These are phyloP conservation scores for Temnothorax longispinosus DNA, from an alignment of 1,140 invertebrate species.

Conservation along the genomic window DNA sequence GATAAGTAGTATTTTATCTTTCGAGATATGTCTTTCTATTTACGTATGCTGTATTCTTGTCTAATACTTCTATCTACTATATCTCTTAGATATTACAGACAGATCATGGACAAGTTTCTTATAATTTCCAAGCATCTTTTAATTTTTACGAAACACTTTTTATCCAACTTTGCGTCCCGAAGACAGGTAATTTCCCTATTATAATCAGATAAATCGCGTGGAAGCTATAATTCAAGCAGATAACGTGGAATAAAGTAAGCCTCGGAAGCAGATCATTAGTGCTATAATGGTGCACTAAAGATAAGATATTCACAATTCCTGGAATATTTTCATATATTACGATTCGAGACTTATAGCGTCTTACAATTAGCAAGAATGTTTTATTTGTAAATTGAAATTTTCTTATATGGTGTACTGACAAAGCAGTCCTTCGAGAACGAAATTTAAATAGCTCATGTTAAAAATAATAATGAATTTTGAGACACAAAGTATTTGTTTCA, in stretches of 20 bases:
- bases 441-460: neutral
- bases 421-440: neutral
- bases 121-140: neutral
- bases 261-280: constrained; percentile 51
- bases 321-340: constrained; percentile 51
- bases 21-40: neutral
- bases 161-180: constrained; percentile 8
- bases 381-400: neutral
- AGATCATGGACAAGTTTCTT: neutral
- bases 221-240: constrained; percentile 52
- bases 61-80: neutral
- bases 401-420: neutral
- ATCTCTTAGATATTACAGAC: neutral
- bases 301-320: constrained; percentile 44
- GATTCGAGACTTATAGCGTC: constrained; percentile 34
- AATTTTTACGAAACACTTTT: constrained; percentile 12
- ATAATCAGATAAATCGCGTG: constrained; percentile 49
- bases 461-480: neutral
- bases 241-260: constrained; percentile 42
- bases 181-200: constrained; percentile 42
- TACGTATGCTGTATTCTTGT: neutral
- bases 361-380: neutral
- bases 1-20: neutral
- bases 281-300: constrained; percentile 52
- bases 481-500: neutral